Evolutionary conservation across 1,140 invertebrate species (phyloP).

Genomic region (Aphelinus certus): DNA sequence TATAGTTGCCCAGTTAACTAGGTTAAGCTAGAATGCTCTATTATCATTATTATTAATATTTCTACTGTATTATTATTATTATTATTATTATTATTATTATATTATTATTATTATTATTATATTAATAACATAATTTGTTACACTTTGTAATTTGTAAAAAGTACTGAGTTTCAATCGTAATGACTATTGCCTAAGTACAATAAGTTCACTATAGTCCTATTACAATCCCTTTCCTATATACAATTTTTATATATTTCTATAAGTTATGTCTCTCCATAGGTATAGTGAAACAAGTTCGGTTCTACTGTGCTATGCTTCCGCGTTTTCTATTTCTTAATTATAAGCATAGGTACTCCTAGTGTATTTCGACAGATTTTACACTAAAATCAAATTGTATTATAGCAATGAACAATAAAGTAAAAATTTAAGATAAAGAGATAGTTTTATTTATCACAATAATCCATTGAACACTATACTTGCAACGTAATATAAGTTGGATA

Average conservation of each 20-base stretch:
- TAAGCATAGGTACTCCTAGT: slow-evolving; percentile 52
- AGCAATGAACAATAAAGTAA: slow-evolving; percentile 55
- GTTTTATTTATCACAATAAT: slow-evolving; percentile 21
- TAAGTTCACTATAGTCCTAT: slow-evolving; percentile 61
- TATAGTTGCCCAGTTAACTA: slow-evolving; percentile 51
- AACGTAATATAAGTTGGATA: not conserved
- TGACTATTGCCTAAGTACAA: slow-evolving; percentile 58
- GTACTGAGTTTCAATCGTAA: slow-evolving; percentile 67
- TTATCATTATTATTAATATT: slow-evolving; percentile 31
- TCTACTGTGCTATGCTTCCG: slow-evolving; percentile 44
- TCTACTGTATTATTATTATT: slow-evolving; percentile 20
- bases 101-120: slow-evolving; percentile 31
- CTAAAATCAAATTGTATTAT: slow-evolving; percentile 57
- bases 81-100: slow-evolving; percentile 25
- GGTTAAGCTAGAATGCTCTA: slow-evolving; percentile 51
- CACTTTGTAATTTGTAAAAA: slow-evolving; percentile 66
- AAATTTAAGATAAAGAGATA: slow-evolving; percentile 39
- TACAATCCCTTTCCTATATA: slow-evolving; percentile 47
- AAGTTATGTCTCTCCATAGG: slow-evolving; percentile 63
- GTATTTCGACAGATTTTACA: slow-evolving; percentile 54
- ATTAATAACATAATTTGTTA: slow-evolving; percentile 62
- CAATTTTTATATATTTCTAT: slow-evolving; percentile 57
- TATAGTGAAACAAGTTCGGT: slow-evolving; percentile 55
- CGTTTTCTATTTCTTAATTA: slow-evolving; percentile 46
- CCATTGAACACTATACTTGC: not conserved